A percentile compares a stretch with the other conserved stretches of the same genome.
These are phyloP conservation scores for Parthenolecanium corni DNA, from an alignment of 2,888 invertebrate species.

Conservation along the genomic window DNA sequence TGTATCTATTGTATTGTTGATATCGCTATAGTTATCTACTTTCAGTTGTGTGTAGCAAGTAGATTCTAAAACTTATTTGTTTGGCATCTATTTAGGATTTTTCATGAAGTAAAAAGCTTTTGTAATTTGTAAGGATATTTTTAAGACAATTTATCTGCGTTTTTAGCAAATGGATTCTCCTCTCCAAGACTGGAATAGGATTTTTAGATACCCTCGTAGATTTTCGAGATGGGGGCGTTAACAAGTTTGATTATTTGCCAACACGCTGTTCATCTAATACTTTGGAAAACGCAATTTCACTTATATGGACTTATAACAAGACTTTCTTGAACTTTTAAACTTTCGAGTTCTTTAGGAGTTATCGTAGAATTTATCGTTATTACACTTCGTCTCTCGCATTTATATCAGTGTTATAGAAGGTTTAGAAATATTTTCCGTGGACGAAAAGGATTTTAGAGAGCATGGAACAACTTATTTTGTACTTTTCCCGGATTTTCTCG, in stretches of 20 bases:
- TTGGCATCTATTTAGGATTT: background rate
- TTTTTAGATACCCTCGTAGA: conserved; percentile 15
- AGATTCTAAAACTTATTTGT: too few species aligned
- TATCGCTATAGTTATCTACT: too few species aligned
- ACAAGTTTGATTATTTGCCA: conserved; percentile 27
- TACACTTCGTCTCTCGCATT: conserved; percentile 3
- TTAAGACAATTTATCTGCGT: conserved; percentile 17
- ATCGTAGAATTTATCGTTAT: conserved; percentile 23
- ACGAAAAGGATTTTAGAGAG: background rate
- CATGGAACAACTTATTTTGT: too few species aligned
- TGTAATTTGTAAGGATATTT: background rate
- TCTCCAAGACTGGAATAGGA: conserved; percentile 6
- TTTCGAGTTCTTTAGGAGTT: conserved; percentile 15
- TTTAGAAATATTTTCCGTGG: background rate
- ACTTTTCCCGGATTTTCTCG: too few species aligned
- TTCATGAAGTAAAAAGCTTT: background rate
- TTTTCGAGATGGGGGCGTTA: conserved; percentile 22
- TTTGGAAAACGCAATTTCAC: conserved; percentile 18
- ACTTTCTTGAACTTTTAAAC: conserved; percentile 18
- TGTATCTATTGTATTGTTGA: too few species aligned
- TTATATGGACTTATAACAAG: conserved; percentile 27
- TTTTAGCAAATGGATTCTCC: conserved; percentile 2
- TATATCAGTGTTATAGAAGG: conserved; percentile 2
- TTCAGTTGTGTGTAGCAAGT: too few species aligned
- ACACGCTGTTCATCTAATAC: conserved; percentile 20